Base-by-base conservation (phyloP, 1,140 invertebrate species). In the Heterodera carotae region DNA sequence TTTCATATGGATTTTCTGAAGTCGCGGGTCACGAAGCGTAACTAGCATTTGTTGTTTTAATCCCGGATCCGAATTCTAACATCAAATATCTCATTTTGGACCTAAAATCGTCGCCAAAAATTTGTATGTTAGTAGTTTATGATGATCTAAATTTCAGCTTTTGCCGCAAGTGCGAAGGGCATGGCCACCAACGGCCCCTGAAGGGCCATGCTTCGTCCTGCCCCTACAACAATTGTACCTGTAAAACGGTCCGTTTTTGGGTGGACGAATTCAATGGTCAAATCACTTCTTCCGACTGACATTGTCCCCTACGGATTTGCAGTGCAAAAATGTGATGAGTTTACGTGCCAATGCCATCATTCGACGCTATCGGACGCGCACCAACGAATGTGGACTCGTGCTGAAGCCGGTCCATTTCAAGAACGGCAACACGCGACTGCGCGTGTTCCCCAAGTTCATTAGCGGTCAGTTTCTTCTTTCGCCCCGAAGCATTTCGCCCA, bases 261-360 rank as follows among this genome's bases (percentile, higher is more conserved):
- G 39, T 18, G 25, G 2, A 2, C 60, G 25, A 36, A 34, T 18
- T 70, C 22, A 43, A 43, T 25, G 22, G 22, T 43, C 33, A 7
- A n/a, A 8, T 34, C 6, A 53, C n/a, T 22, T 29, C 25, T 34
- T n/a, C 48, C 43, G n/a, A n/a, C n/a, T n/a, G n/a, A n/a, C n/a
- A n/a, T n/a, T n/a, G n/a, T n/a, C 22, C 2, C 12, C 33, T 34
- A 48, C 0, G 22, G 22, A 48, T 73, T 80, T 84, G 62, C 43
- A 84, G 83, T 86, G 85, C 72, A 76, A 86, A 43, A 86, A 86
- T 80, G 85, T 86, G 29, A 86, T 86, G 85, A 83, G 81, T 59
- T 85, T 86, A 85, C 62, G 85, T 29, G 85, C 85, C 8, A 86
- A 86, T 72, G 85, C 85, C 7, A 86, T 86, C 70, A 86, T 86